These are phyloP conservation scores for Hippocampus mohnikei DNA, from an alignment of 2,113 vertebrate genomes.

Conservation along the genomic window DNA sequence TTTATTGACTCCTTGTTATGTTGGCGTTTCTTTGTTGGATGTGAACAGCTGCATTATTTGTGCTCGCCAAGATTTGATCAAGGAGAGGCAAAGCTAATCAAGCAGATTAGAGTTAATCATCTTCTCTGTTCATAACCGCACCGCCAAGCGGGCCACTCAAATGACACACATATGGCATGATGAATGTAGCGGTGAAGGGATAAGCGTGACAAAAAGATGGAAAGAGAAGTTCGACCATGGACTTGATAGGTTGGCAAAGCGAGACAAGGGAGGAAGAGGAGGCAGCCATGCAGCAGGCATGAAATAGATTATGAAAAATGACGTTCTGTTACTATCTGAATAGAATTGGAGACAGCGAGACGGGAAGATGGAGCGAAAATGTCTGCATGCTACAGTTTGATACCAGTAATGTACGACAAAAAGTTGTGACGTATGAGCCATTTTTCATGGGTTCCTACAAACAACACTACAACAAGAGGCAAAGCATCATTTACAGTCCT, in stretches of 20 bases:
- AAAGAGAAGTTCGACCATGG: constrained; percentile 9
- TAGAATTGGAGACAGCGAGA: constrained; percentile 48
- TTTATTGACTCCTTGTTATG: neutral
- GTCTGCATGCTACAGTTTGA: neutral
- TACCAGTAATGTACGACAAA: neutral
- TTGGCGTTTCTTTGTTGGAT: constrained; percentile 3
- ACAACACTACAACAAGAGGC: neutral
- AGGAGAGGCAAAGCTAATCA: constrained; percentile 30
- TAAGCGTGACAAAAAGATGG: neutral
- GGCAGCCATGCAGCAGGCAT: neutral
- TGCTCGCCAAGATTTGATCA: constrained; percentile 29
- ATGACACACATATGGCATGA: neutral
- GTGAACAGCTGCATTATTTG: constrained; percentile 20
- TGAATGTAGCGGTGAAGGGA: constrained; percentile 1
- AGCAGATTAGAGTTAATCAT: constrained; percentile 36
- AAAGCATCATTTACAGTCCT: neutral
- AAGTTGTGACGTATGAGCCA: neutral
- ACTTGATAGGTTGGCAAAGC: constrained; percentile 21
- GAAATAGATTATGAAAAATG: constrained; percentile 62
- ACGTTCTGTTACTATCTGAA: constrained; percentile 56
- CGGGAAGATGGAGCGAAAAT: constrained; percentile 3
- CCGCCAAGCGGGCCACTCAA: constrained; percentile 10
- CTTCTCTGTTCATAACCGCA: constrained; percentile 27
- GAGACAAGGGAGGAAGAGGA: constrained; percentile 16
- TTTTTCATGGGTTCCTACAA: neutral